Conservation (phyloP, 2,888 invertebrate species). For the Diploptera punctata region DNA sequence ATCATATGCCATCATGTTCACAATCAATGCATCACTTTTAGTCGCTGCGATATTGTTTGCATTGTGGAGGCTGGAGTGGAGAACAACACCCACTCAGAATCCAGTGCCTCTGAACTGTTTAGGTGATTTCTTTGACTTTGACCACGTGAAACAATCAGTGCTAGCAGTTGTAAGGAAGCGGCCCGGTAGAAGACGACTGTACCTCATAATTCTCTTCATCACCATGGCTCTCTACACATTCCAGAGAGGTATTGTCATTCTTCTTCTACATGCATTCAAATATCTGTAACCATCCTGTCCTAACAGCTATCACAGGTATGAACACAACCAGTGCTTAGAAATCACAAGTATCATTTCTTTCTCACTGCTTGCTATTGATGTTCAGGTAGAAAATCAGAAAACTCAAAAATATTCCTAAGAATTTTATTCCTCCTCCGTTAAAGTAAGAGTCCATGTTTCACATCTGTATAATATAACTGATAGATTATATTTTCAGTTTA, state of each 20-base stretch:
- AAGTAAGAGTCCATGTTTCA: no score
- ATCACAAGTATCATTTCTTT: no score
- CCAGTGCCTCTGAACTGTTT: constrained; percentile 49
- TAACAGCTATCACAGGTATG: neutral
- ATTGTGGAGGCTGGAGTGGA: constrained; percentile 70
- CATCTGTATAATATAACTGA: no score
- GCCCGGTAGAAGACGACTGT: constrained; percentile 63
- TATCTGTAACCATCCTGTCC: neutral
- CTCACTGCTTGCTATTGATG: no score
- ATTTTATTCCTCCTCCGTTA: no score
- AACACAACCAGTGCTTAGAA: neutral
- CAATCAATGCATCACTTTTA: constrained; percentile 70
- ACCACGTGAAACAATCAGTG: constrained; percentile 69
- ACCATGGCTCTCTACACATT: constrained; percentile 83
- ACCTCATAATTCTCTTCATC: constrained; percentile 71
- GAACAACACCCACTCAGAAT: constrained; percentile 69
- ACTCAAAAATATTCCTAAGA: no score
- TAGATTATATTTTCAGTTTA: no score
- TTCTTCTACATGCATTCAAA: neutral
- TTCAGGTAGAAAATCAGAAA: no score
- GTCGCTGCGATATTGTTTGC: constrained; percentile 69
- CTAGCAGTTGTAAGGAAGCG: constrained; percentile 67
- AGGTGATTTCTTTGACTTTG: constrained; percentile 73
- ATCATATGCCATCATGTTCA: constrained; percentile 77
- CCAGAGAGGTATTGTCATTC: constrained; percentile 64